These are phyloP conservation scores for Syrmaticus mikado DNA, from an alignment of 2,113 vertebrate species.

Conservation along the genomic window DNA sequence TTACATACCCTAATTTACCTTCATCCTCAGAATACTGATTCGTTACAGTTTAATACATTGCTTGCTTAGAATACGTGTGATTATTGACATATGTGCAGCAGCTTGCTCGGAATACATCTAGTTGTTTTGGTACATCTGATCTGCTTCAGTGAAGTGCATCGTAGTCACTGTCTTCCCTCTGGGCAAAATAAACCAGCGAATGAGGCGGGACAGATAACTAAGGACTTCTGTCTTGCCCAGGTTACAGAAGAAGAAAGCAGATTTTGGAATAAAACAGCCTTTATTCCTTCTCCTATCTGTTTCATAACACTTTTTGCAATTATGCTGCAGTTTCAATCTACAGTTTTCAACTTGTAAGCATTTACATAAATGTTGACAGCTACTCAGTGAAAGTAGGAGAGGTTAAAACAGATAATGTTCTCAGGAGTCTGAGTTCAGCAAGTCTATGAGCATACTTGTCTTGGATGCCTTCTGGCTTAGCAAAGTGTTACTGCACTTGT, in stretches of 20 bases:
- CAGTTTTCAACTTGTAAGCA: background rate
- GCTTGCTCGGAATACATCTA: too few species aligned
- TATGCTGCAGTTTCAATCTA: background rate
- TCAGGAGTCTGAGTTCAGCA: background rate
- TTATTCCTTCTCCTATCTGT: fast-evolving
- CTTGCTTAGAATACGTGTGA: too few species aligned
- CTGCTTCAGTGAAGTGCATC: too few species aligned
- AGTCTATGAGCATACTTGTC: background rate
- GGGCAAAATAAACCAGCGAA: too few species aligned
- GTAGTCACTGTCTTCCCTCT: too few species aligned
- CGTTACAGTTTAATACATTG: too few species aligned
- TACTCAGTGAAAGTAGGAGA: background rate
- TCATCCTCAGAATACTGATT: too few species aligned
- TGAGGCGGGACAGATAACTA: too few species aligned
- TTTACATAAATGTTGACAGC: background rate
- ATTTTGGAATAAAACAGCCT: background rate
- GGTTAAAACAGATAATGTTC: background rate
- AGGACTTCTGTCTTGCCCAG: background rate
- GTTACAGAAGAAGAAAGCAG: background rate
- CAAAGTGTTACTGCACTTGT: background rate
- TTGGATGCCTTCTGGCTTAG: background rate
- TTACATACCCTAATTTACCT: too few species aligned
- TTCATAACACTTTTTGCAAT: background rate
- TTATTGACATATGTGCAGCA: too few species aligned
- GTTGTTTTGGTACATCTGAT: too few species aligned